Evolutionary conservation across 2,888 invertebrate genomes (phyloP), one percentile per base, ranked within the genome.

Genomic region (Plagiodera versicolora): DNA sequence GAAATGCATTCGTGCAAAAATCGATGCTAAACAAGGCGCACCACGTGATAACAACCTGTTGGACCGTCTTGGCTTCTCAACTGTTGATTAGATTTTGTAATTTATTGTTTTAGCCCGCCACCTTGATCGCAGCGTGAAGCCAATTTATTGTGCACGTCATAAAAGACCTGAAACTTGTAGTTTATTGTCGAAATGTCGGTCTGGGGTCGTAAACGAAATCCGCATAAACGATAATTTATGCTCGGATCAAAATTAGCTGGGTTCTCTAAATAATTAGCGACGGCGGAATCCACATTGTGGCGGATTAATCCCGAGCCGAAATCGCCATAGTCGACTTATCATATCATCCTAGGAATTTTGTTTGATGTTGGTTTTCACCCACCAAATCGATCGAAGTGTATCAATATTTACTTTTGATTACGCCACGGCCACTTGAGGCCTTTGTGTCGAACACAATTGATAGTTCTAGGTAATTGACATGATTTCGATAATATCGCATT

Each of bases 61-160:
- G 39, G n/a, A 3, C 39, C 14, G 39, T 39, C 14, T 11, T 39
- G 14, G 39, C 4, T 39, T 39, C 14, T 39, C 14, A 4, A 39
- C 39, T 39, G 39, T 39, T 39, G 39, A 39, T 39, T 39, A 39
- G 39, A 39, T 39, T 39, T 39, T 6, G 39, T 14, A 14, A 39
- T 39, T 39, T 39, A 39, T 39, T 11, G 14, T 39, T 39, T 39
- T 39, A 3, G 39, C n/a, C 32, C 32, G 11, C 32, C 9, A 32
- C 11, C 32, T 32, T 11, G 10, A 11, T 32, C 32, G 11, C 11
- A 14, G 24, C 10, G 44, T 44, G 44, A 24, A 44, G 24, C 51
- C 39, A 35, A 19, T 53, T 53, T 53, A 53, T 53, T 35, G 17
- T 53, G n/a, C n/a, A 24, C 24, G 24, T 44, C 44, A 53, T 53